phyloP scores from a whole-genome alignment of 2,113 vertebrate species.

The Sceloporus tristichus region DNA sequence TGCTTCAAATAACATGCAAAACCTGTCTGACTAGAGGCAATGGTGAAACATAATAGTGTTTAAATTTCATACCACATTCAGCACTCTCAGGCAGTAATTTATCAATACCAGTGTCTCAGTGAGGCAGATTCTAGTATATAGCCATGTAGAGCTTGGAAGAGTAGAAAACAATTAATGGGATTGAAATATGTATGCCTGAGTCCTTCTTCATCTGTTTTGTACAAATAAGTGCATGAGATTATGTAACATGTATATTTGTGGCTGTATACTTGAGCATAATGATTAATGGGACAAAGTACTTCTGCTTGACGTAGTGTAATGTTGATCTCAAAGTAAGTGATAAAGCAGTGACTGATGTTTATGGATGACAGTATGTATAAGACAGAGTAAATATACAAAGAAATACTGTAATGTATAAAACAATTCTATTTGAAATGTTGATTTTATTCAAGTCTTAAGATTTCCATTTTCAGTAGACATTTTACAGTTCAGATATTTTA shows the following conservation, averaged over 20 bases:
- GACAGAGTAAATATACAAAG: background rate
- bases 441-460: conserved; percentile 52
- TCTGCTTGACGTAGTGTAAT: background rate
- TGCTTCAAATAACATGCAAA: background rate
- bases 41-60: background rate
- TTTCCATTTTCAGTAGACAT: conserved; percentile 56
- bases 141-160: background rate
- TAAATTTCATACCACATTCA: background rate
- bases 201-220: background rate
- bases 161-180: background rate
- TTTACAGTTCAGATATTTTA: conserved; percentile 60
- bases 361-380: too few species aligned
- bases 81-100: background rate
- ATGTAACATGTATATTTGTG: background rate
- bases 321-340: background rate
- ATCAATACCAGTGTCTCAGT: background rate
- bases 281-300: background rate
- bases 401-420: fast-evolving
- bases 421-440: conserved; percentile 55
- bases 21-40: background rate
- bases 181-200: background rate
- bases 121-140: background rate
- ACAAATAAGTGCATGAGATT: background rate
- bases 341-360: background rate
- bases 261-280: background rate